A percentile compares a stretch with the other conserved stretches of the same genome.
phyloP scores from a whole-genome alignment of 2,797 vertebrate species.

The Apogon hyalosoma region DNA sequence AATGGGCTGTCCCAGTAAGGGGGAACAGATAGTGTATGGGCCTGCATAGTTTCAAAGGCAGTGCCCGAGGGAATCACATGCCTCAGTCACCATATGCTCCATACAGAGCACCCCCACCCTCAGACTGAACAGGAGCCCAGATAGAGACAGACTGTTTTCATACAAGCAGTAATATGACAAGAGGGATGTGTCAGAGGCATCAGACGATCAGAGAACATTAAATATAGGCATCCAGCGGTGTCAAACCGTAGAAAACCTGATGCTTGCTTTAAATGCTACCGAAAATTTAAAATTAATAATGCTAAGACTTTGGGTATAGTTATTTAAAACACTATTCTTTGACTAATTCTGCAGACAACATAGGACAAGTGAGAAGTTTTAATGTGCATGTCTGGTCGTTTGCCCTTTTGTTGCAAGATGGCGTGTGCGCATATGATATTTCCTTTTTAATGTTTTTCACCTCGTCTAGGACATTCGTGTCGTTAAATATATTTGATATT shows the following conservation, averaged over 20 bases:
- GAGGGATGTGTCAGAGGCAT: not conserved
- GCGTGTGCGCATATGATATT: not conserved
- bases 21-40: conserved; percentile 41
- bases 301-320: too few relatives aligned
- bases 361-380: not conserved
- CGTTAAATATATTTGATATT: not conserved
- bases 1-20: conserved; percentile 63
- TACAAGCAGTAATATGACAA: not conserved
- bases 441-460: conserved; percentile 1
- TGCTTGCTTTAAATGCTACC: not conserved
- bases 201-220: not conserved
- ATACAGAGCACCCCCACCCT: conserved; percentile 22
- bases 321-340: too few relatives aligned
- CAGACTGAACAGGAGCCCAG: conserved; percentile 19
- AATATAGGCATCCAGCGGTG: not conserved
- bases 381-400: not conserved
- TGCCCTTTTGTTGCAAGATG: not conserved
- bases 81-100: conserved; percentile 61
- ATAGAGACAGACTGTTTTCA: conserved; percentile 13
- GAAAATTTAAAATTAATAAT: too few relatives aligned
- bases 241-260: not conserved
- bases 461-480: conserved; percentile 3
- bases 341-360: too few relatives aligned
- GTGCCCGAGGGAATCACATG: conserved; percentile 58
- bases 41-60: conserved; percentile 68